Evolutionary conservation across 2,888 invertebrate species (phyloP).

Genomic region (Cephus sareptanus): DNA sequence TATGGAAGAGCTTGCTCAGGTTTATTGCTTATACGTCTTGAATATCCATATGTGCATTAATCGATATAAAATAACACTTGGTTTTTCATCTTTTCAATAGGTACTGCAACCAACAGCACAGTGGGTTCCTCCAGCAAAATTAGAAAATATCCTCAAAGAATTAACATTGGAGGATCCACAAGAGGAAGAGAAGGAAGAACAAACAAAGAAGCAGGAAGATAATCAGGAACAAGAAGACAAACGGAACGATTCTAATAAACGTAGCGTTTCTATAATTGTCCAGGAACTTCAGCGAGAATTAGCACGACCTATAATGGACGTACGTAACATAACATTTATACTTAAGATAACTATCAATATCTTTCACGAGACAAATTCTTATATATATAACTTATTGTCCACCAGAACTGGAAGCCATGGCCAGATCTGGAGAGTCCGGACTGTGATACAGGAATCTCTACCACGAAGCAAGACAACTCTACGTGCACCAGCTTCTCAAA

Average conservation of each 20-base stretch:
- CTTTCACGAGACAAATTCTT: not conserved
- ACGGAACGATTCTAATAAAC: conserved; percentile 36
- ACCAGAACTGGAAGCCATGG: conserved; percentile 62
- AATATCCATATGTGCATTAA: conserved; percentile 25
- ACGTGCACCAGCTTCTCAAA: conserved; percentile 26
- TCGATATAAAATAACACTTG: not conserved
- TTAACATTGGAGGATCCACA: conserved; percentile 38
- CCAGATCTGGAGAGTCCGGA: conserved; percentile 56
- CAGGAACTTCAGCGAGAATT: conserved; percentile 79
- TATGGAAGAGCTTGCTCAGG: conserved; percentile 89
- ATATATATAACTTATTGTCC: not conserved
- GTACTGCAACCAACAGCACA: conserved; percentile 56
- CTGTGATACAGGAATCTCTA: conserved; percentile 25
- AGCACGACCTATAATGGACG: conserved; percentile 54
- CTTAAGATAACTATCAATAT: not conserved
- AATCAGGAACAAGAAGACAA: conserved; percentile 31
- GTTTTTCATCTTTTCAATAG: conserved; percentile 27
- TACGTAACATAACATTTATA: conserved; percentile 22
- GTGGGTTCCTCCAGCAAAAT: conserved; percentile 51
- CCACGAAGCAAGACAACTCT: not conserved
- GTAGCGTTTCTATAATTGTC: conserved; percentile 80
- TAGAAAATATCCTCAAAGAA: conserved; percentile 51
- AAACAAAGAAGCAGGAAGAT: conserved; percentile 32
- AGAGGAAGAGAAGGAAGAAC: conserved; percentile 33
- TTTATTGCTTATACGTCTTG: conserved; percentile 53